phyloP scores from a whole-genome alignment of 2,888 invertebrate genomes.

The Harmothoe impar region DNA sequence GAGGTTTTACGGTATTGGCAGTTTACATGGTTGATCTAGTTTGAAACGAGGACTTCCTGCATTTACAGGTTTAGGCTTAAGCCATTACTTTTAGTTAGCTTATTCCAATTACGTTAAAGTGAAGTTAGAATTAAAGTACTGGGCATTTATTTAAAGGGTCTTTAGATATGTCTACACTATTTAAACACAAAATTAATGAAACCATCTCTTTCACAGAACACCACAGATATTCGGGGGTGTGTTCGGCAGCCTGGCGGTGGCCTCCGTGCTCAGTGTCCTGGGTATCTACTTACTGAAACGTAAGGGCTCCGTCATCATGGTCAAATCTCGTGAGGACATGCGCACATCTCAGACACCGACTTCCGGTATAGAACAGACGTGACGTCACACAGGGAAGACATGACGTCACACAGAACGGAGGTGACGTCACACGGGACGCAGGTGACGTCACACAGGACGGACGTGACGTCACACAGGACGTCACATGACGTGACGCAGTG shows the following conservation, averaged over 20 bases:
- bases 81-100: no score
- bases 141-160: no score
- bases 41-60: no score
- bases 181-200: no score
- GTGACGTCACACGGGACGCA: no score
- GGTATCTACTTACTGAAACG: conserved; percentile 13
- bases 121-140: no score
- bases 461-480: not conserved
- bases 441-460: not conserved
- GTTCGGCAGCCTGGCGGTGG: conserved; percentile 14
- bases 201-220: not conserved
- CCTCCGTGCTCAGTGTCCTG: not conserved
- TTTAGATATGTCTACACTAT: no score
- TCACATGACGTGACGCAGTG: no score
- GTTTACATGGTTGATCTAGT: no score
- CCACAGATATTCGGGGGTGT: conserved; percentile 44
- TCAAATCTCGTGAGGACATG: conserved; percentile 27
- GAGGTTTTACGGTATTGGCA: no score
- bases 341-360: not conserved
- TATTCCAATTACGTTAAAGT: no score
- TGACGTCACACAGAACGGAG: not conserved
- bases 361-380: not conserved
- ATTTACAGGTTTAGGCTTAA: no score
- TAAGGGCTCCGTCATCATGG: not conserved
- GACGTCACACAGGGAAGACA: not conserved